Conservation (phyloP, 2,888 invertebrate genomes). For the Tetanocera ferruginea region DNA sequence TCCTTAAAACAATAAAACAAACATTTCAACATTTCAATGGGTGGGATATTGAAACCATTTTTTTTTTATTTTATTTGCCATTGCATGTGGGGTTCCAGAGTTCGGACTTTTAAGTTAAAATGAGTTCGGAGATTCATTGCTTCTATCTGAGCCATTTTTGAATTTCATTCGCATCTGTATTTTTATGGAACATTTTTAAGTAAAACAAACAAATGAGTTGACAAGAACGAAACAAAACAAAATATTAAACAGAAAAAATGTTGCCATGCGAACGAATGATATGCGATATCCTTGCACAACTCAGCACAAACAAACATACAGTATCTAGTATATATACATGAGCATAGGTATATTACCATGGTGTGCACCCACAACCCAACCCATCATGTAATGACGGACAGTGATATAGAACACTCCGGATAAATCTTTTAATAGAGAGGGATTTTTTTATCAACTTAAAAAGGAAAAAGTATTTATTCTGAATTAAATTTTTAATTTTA, state of each 20-base stretch:
- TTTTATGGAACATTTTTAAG: conserved; percentile 39
- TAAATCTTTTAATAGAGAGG: conserved; percentile 23
- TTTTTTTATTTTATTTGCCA: conserved; percentile 48
- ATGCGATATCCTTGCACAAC: conserved; percentile 42
- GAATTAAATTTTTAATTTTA: conserved; percentile 30
- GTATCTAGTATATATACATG: neutral
- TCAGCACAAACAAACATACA: conserved; percentile 29
- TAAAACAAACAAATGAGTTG: conserved; percentile 44
- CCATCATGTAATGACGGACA: conserved; percentile 16
- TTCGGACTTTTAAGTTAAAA: neutral
- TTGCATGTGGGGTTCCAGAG: conserved; percentile 41
- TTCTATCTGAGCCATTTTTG: conserved; percentile 36
- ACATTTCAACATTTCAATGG: neutral
- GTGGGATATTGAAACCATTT: conserved; percentile 35
- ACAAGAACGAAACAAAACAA: conserved; percentile 42
- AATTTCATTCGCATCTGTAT: conserved; percentile 42
- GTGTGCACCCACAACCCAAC: neutral
- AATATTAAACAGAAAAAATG: conserved; percentile 39
- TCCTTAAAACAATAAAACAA: conserved; percentile 26
- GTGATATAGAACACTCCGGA: conserved; percentile 17
- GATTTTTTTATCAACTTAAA: conserved; percentile 21
- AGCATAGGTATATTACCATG: conserved; percentile 4
- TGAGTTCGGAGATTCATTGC: neutral
- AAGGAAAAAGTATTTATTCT: conserved; percentile 33
- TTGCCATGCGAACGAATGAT: conserved; percentile 35